Evolutionary conservation across 64 coral and sea anemone genomes (phyloP), one percentile per base, ranked within the genome.

Genomic region (Stichodactyla helianthus): DNA sequence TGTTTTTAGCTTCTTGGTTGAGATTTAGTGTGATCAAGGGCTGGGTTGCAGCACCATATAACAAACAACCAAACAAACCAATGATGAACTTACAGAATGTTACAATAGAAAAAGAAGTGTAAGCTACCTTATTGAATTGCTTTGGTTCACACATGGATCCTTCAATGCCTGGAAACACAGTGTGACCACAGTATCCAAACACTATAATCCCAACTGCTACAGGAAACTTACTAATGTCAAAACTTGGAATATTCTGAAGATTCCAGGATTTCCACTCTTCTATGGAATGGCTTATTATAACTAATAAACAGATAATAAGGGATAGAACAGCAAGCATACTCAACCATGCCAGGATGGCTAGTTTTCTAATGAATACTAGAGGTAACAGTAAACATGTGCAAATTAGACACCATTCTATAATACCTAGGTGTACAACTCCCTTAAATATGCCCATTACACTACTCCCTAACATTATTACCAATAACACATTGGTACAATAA

Each of bases 91-190:
- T 94, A 50, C 59, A 19, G 50, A 63, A 4, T 22, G 85, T 91
- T 17, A 91, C 86, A 50, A 77, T 57, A 28, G 54, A 58, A 88
- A 94, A 94, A 17, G 89, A 84, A 27, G 82, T 54, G 53, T 91
- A 76, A 26, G 89, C 18, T 31, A 91, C 77, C 79, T 88, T 94
- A 58, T 94, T 94, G 85, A 91, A 94, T 22, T 94, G 87, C 58
- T 85, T 83, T 7, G 93, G 93, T 83, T 88, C 67, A 7, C 74
- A 67, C 93, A 94, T 94, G 7, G 93, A 94, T 8, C 85, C 85
- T 82, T 94, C 89, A 55, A 94, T 88, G 51, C 93, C 93, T 78
- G 93, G 93, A 83, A 94, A 94, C 26, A 94, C 93, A 55, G 86
- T 84, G 62, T 94, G 93, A 13, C 93, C 93, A 55, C 93, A 91